A percentile compares a stretch with the other conserved stretches of the same genome.
Evolutionary conservation across 2,797 vertebrate species (phyloP).

Genomic region (Leptoclinus maculatus): DNA sequence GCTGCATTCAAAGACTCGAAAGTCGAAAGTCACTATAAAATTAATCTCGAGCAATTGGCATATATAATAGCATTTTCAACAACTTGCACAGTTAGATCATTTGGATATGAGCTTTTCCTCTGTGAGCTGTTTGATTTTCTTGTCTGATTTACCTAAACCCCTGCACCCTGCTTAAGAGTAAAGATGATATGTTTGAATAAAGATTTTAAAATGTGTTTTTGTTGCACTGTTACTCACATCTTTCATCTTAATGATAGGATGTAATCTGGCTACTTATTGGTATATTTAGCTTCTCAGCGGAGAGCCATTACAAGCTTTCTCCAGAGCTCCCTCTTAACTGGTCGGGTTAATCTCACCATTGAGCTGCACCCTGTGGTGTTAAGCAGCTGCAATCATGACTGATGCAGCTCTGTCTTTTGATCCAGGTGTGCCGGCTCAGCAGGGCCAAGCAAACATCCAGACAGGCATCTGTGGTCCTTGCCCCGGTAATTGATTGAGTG

Average conservation of each 20-base stretch:
- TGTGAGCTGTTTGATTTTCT: slow-evolving; percentile 2
- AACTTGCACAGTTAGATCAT: slow-evolving; percentile 4
- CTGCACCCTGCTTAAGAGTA: not conserved
- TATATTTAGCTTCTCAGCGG: slow-evolving; percentile 65
- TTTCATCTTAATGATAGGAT: slow-evolving; percentile 46
- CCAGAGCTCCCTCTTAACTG: slow-evolving; percentile 33
- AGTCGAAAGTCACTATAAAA: not conserved
- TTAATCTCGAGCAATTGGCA: slow-evolving; percentile 12
- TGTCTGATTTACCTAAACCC: not conserved
- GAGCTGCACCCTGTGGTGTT: slow-evolving; percentile 58
- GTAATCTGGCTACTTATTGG: slow-evolving; percentile 54
- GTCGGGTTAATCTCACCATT: slow-evolving; percentile 56
- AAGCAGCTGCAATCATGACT: slow-evolving; percentile 65
- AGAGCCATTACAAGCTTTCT: slow-evolving; percentile 49
- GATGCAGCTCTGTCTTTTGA: slow-evolving; percentile 65
- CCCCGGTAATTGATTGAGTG: slow-evolving; percentile 62
- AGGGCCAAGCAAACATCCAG: slow-evolving; percentile 26
- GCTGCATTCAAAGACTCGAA: slow-evolving; percentile 7
- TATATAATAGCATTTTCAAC: slow-evolving; percentile 9
- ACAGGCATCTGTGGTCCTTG: slow-evolving; percentile 33
- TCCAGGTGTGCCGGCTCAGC: slow-evolving; percentile 62
- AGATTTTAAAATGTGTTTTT: slow-evolving; percentile 15
- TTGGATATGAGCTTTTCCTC: not conserved
- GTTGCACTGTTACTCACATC: slow-evolving; percentile 28
- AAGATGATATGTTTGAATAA: slow-evolving; percentile 23